Evolutionary conservation across 2,113 vertebrate genomes (phyloP).

Genomic region (Phalacrocorax brasilianus): DNA sequence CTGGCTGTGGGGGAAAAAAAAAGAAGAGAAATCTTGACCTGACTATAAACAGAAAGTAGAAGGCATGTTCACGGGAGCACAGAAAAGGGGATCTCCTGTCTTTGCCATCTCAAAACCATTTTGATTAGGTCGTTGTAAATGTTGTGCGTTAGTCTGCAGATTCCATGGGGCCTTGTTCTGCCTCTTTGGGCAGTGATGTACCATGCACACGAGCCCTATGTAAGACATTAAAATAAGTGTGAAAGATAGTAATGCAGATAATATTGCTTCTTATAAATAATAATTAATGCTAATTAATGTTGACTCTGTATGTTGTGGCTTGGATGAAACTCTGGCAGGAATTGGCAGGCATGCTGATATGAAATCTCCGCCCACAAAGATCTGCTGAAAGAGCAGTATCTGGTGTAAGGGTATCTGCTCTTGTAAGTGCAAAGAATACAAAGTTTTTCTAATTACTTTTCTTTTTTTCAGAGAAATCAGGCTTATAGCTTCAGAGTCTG

Average conservation of each 20-base stretch:
- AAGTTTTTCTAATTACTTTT: background rate
- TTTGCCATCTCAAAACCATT: too few species aligned
- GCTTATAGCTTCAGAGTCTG: background rate
- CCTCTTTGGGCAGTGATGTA: background rate
- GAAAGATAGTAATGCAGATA: constrained; percentile 32
- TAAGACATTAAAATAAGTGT: constrained; percentile 13
- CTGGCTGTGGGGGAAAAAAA: background rate
- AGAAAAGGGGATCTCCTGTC: background rate
- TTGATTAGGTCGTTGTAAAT: too few species aligned
- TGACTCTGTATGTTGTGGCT: constrained; percentile 51
- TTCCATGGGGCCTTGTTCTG: background rate
- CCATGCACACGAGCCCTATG: background rate
- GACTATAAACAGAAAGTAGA: background rate
- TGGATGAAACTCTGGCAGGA: constrained; percentile 59
- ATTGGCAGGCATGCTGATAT: constrained; percentile 39
- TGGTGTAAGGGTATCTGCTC: constrained; percentile 7
- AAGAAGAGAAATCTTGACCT: background rate
- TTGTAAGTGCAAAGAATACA: background rate
- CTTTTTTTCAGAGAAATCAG: background rate
- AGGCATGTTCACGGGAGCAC: background rate
- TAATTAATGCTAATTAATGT: constrained; percentile 64
- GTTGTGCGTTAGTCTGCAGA: background rate
- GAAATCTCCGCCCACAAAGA: constrained; percentile 54
- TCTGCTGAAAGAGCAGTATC: constrained; percentile 62
- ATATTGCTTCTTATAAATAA: constrained; percentile 56